Evolutionary conservation across 2,113 vertebrate genomes (phyloP), one percentile per base, ranked within the genome.

Genomic region (Upupa epops): DNA sequence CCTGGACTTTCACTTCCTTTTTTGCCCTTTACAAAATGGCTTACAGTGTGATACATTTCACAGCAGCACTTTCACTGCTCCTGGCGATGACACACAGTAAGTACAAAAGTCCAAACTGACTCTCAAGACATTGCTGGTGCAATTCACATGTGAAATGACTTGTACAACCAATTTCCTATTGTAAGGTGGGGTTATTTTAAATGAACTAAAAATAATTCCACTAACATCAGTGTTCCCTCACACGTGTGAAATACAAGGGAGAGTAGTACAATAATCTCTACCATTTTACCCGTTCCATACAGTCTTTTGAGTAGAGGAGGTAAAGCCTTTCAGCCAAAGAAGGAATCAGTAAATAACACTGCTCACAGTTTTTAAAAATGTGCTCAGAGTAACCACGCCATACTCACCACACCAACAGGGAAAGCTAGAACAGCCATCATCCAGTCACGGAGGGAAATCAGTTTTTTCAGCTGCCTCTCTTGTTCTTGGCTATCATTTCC

Each of bases 381-480:
- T 21, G 29, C 8, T 15, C 40, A 80, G 34, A 36, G 73, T 80
- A 64, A 40, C n/a, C n/a, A n/a, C 29, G 18, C 22, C 3, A 10
- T 93, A 98, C 99, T 98, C 97, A 99, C 99, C 97, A 99, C 98
- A 93, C 99, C 99, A 17, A 99, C 97, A 37, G 99, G 99, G 92
- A 99, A 99, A 84, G 99, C 99, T 87, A 99, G 85, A 40, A 99
- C 98, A 6, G 99, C 98, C 98, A 99, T 98, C 96, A 99, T 97
- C 99, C 99, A 99, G 97, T 99, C 99, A 65, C 99, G 97, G 58
- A 99, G 98, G 34, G 98, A 97, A 90, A 99, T 98, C 48, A 99
- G 98, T 92, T 99, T 99, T 97, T 94, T 98, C 55, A 99, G 97
- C 96, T 99, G 99, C 45, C 98, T 96, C 95, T 99, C 98, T 96